Conservation (phyloP, 2,113 vertebrate genomes). For the Silurus asotus region DNA sequence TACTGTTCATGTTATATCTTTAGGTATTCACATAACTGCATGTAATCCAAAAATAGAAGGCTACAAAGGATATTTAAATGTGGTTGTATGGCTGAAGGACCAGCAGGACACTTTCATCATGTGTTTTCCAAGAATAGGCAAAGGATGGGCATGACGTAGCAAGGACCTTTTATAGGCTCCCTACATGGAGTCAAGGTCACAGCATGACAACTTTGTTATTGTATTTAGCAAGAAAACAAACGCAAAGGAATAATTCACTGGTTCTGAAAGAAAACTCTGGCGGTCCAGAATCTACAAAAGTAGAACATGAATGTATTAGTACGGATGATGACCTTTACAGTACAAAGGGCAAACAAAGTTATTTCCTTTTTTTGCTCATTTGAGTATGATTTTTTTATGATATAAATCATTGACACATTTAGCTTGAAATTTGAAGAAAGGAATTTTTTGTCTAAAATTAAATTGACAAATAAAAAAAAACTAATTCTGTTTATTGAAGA, state of each 20-base stretch:
- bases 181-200: slow-evolving; percentile 21
- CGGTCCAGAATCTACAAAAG: neutral
- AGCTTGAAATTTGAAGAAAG: neutral
- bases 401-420: neutral
- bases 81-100: neutral
- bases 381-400: neutral
- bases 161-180: slow-evolving; percentile 7
- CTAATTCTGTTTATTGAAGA: neutral
- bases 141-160: slow-evolving; percentile 11
- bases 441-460: neutral
- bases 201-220: neutral
- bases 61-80: neutral
- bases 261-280: neutral
- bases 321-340: neutral
- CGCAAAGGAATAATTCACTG: neutral
- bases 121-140: slow-evolving; percentile 7
- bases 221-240: neutral
- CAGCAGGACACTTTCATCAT: neutral
- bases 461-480: neutral
- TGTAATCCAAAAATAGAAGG: neutral
- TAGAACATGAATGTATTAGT: neutral
- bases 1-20: neutral
- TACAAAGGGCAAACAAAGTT: neutral
- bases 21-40: neutral
- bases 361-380: neutral